phyloP scores from a whole-genome alignment of 2,113 vertebrate species.

The Propithecus coquereli region DNA sequence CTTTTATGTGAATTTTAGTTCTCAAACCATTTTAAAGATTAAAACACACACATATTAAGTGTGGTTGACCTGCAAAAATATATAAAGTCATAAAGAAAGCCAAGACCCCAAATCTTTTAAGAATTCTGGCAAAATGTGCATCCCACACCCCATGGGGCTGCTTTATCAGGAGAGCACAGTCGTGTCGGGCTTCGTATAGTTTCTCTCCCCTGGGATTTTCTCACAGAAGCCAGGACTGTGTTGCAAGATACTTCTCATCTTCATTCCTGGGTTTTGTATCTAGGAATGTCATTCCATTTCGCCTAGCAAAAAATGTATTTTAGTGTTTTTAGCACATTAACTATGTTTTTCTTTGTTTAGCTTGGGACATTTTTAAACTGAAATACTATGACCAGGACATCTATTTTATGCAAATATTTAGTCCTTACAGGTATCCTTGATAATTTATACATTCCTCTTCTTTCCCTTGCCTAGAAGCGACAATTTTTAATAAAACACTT shows the following conservation, averaged over 20 bases:
- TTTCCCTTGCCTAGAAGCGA: not conserved
- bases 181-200: not conserved
- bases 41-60: not conserved
- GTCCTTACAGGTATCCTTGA: not conserved
- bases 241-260: not conserved
- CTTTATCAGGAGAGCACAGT: not conserved
- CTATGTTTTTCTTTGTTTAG: conserved; percentile 14
- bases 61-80: not conserved
- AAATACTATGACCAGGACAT: not conserved
- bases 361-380: not conserved
- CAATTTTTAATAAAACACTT: not conserved
- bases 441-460: not conserved
- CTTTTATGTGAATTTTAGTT: not conserved
- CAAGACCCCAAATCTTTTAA: not conserved
- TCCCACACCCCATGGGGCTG: not conserved
- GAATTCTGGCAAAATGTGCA: not conserved
- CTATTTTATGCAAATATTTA: not conserved
- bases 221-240: not conserved
- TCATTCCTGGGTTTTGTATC: not conserved
- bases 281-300: not conserved
- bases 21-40: conserved; percentile 18
- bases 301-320: not conserved
- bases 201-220: not conserved
- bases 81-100: not conserved
- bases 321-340: not conserved